A percentile compares a stretch with the other conserved stretches of the same genome.
Conservation (phyloP, 2,113 vertebrate species). For the Rhinolophus sinicus region DNA sequence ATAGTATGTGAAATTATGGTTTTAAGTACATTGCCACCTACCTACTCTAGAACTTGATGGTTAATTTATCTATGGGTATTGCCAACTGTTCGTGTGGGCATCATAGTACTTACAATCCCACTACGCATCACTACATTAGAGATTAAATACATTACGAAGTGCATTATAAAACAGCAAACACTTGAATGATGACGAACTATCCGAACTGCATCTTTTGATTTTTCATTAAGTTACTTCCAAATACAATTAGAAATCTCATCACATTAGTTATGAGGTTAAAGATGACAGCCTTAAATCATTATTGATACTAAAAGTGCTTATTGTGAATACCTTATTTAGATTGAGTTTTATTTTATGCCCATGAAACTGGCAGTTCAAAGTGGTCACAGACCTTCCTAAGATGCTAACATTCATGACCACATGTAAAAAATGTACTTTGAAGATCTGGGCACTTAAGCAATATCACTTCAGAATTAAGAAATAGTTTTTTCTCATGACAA, state of each 20-base stretch:
- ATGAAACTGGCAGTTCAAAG: neutral
- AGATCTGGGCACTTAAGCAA: neutral
- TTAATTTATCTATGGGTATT: neutral
- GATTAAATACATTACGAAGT: neutral
- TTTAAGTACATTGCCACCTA: neutral
- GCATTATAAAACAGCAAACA: conserved; percentile 12
- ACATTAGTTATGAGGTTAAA: neutral
- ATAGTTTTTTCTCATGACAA: neutral
- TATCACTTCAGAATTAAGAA: conserved; percentile 20
- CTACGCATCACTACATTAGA: neutral
- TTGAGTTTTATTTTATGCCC: neutral
- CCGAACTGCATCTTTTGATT: neutral
- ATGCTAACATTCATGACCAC: neutral
- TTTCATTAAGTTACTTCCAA: conserved; percentile 12
- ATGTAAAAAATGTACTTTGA: neutral
- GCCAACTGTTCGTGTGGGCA: neutral
- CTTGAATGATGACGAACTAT: conserved; percentile 1
- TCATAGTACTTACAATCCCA: neutral
- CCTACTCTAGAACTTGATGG: neutral
- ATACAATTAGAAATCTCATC: neutral
- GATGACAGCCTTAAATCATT: neutral
- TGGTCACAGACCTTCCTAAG: neutral
- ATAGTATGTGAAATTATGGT: neutral
- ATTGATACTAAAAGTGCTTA: neutral
- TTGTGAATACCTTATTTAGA: neutral